These are phyloP conservation scores for Aleiodes sp. DNA, from an alignment of 1,140 invertebrate genomes.

Conservation along the genomic window DNA sequence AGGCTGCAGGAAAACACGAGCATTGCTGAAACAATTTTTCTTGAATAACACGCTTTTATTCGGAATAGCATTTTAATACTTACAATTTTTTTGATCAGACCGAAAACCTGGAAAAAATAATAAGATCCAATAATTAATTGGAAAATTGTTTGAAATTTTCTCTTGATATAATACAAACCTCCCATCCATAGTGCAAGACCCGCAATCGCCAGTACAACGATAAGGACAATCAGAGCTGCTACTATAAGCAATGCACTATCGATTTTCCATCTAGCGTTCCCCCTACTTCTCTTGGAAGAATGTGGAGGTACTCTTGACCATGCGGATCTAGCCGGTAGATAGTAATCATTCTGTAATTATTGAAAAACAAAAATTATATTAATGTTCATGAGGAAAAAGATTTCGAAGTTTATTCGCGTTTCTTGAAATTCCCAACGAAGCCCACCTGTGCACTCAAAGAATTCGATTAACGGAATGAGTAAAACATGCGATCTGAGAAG, in stretches of 20 bases:
- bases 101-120: slow-evolving; percentile 61
- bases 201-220: slow-evolving; percentile 77
- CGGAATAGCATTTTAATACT: slow-evolving; percentile 36
- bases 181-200: slow-evolving; percentile 82
- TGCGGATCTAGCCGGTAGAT: slow-evolving; percentile 54
- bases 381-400: background rate
- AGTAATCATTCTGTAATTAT: slow-evolving; percentile 59
- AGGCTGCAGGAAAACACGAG: slow-evolving; percentile 76
- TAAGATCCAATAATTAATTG: slow-evolving; percentile 13
- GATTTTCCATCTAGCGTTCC: slow-evolving; percentile 62
- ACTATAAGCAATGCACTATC: slow-evolving; percentile 75
- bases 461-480: slow-evolving; percentile 9
- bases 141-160: background rate
- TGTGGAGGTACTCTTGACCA: slow-evolving; percentile 57
- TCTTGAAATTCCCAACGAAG: slow-evolving; percentile 16
- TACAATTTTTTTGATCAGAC: slow-evolving; percentile 64
- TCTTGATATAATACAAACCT: slow-evolving; percentile 58
- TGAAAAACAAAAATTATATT: background rate
- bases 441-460: slow-evolving; percentile 1
- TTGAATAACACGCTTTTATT: background rate
- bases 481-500: background rate
- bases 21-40: slow-evolving; percentile 67
- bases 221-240: slow-evolving; percentile 74
- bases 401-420: slow-evolving; percentile 2
- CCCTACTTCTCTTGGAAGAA: slow-evolving; percentile 46